A percentile compares a stretch with the other conserved stretches of the same genome.
Evolutionary conservation across 1,140 invertebrate genomes (phyloP).

Genomic region (Bactericera cockerelli): DNA sequence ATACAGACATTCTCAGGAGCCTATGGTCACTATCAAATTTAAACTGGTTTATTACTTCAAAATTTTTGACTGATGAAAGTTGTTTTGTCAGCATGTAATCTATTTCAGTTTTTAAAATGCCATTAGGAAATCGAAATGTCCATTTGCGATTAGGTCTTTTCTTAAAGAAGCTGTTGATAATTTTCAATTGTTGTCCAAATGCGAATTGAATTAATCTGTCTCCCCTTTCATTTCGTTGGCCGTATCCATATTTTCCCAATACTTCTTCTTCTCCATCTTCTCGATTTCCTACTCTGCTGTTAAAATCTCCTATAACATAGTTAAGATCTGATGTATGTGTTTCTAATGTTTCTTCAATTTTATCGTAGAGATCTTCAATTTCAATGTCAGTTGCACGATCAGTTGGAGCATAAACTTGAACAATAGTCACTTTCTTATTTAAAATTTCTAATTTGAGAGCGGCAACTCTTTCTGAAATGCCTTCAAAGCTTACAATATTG

Average conservation of each 20-base stretch:
- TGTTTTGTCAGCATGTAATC: too few relatives aligned
- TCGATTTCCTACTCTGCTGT: not conserved
- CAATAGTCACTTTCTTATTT: too few relatives aligned
- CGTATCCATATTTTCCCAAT: slow-evolving; percentile 7
- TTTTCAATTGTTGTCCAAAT: not conserved
- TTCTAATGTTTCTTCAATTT: not conserved
- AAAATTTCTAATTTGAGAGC: too few relatives aligned
- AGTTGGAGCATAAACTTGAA: too few relatives aligned
- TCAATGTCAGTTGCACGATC: too few relatives aligned
- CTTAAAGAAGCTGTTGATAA: slow-evolving; percentile 11
- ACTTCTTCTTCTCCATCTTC: not conserved
- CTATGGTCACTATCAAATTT: too few relatives aligned
- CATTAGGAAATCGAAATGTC: too few relatives aligned
- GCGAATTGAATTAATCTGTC: not conserved
- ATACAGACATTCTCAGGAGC: too few relatives aligned
- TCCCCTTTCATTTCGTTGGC: slow-evolving; percentile 12
- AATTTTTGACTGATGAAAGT: too few relatives aligned
- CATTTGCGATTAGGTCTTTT: not conserved
- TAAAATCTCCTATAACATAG: slow-evolving; percentile 8
- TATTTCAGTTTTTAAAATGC: too few relatives aligned
- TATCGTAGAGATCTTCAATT: not conserved
- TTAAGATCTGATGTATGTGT: not conserved
- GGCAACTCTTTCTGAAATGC: too few relatives aligned
- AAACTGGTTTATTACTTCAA: too few relatives aligned
- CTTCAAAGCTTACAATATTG: not conserved